These are phyloP conservation scores for Poeciliopsis presidionis DNA, from an alignment of 2,797 vertebrate genomes.

Conservation along the genomic window DNA sequence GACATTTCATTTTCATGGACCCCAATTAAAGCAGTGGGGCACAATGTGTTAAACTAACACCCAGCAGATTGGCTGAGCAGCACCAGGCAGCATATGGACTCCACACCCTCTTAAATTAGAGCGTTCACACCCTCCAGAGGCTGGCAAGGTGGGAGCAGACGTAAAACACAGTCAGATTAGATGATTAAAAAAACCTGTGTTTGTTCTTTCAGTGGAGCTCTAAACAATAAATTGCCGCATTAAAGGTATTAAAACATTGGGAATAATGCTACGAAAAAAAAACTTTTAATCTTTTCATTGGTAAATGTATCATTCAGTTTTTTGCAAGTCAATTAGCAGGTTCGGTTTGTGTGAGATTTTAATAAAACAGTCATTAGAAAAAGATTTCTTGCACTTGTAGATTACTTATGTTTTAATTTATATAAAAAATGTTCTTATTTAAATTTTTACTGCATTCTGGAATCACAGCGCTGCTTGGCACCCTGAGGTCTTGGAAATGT, in stretches of 20 bases:
- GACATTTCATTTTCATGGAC: constrained; percentile 41
- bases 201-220: not conserved
- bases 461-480: not conserved
- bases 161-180: constrained; percentile 13
- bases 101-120: constrained; percentile 24
- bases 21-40: constrained; percentile 36
- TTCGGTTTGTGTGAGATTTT: not conserved
- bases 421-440: not conserved
- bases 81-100: constrained; percentile 35
- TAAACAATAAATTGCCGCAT: not conserved
- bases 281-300: not conserved
- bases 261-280: not conserved
- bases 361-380: not conserved
- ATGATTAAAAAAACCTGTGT: constrained; percentile 2
- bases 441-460: not conserved
- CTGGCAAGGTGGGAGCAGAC: constrained; percentile 21
- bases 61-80: constrained; percentile 28
- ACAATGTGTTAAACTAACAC: constrained; percentile 34
- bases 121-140: constrained; percentile 37
- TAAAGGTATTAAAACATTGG: not conserved
- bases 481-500: not conserved
- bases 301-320: not conserved
- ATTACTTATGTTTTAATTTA: not conserved
- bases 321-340: not conserved
- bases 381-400: not conserved